phyloP scores from a whole-genome alignment of 2,888 invertebrate genomes.

The Hylaea fasciaria region DNA sequence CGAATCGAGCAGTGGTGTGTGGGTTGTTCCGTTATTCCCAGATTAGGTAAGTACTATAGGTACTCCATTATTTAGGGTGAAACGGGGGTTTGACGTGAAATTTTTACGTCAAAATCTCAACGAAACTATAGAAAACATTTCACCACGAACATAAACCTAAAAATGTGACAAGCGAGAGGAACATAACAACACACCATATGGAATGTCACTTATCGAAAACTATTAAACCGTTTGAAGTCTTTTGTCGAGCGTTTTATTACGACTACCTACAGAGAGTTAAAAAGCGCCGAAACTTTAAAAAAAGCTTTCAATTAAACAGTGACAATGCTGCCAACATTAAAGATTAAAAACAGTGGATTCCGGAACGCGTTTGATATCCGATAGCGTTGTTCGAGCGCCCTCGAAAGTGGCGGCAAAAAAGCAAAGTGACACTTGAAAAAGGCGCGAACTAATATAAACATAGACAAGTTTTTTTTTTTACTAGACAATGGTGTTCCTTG shows the following conservation, averaged over 20 bases:
- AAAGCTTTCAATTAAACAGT: conserved; percentile 79
- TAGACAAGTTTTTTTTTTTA: conserved; percentile 60
- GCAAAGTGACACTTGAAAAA: conserved; percentile 84
- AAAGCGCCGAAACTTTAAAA: conserved; percentile 72
- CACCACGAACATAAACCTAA: conserved; percentile 69
- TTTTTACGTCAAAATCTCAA: conserved; percentile 4
- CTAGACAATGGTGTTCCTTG: conserved; percentile 57
- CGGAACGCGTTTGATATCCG: conserved; percentile 79
- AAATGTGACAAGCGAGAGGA: conserved; percentile 64
- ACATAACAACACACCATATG: conserved; percentile 68
- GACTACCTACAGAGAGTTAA: conserved; percentile 73
- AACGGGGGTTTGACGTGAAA: no score
- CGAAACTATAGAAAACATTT: conserved; percentile 50
- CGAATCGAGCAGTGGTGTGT: no score
- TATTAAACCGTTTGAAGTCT: conserved; percentile 78
- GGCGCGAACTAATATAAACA: conserved; percentile 82
- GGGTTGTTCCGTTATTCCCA: no score
- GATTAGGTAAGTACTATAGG: no score
- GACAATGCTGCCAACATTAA: conserved; percentile 78
- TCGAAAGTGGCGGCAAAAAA: conserved; percentile 74
- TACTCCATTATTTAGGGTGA: no score
- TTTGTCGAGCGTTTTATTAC: conserved; percentile 76
- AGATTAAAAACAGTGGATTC: conserved; percentile 57
- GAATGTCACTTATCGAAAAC: conserved; percentile 67
- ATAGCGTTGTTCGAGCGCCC: conserved; percentile 76